A percentile compares a stretch with the other conserved stretches of the same genome.
phyloP scores from a whole-genome alignment of 64 coral and sea anemone species.

The Catalaphyllia jardinei region DNA sequence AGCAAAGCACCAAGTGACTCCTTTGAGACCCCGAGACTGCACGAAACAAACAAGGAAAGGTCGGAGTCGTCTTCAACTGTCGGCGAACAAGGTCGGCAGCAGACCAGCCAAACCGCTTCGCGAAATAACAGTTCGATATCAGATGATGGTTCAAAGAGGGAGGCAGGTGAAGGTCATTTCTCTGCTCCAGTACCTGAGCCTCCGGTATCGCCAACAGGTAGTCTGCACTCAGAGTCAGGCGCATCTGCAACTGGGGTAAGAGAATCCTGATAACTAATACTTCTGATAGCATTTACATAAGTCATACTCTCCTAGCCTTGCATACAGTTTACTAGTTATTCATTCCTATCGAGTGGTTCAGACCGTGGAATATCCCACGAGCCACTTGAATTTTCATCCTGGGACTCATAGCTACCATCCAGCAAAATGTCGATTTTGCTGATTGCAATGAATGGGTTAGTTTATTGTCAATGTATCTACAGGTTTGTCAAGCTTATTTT shows the following conservation, averaged over 20 bases:
- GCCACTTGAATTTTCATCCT: too few species aligned
- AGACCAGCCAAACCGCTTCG: not conserved
- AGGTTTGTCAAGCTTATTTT: too few species aligned
- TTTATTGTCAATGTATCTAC: too few species aligned
- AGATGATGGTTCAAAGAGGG: not conserved
- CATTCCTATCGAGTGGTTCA: too few species aligned
- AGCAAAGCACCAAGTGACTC: not conserved
- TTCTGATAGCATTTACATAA: not conserved
- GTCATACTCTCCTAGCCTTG: too few species aligned
- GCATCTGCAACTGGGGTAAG: constrained; percentile 37
- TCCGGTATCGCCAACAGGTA: constrained; percentile 13
- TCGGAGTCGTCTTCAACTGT: not conserved
- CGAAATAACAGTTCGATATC: not conserved
- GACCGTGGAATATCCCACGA: too few species aligned
- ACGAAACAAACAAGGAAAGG: not conserved
- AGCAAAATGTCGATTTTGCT: too few species aligned
- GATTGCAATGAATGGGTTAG: too few species aligned
- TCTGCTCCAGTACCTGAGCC: not conserved
- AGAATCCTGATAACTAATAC: not conserved
- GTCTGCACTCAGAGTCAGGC: constrained; percentile 16
- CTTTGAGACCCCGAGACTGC: not conserved
- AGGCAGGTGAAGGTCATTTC: not conserved
- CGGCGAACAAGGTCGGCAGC: not conserved
- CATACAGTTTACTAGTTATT: too few species aligned
- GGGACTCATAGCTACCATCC: too few species aligned